Percentiles rank a stretch among this genome's conserved stretches.
Conservation (phyloP, 2,113 vertebrate species). For the Pelusios castaneus region DNA sequence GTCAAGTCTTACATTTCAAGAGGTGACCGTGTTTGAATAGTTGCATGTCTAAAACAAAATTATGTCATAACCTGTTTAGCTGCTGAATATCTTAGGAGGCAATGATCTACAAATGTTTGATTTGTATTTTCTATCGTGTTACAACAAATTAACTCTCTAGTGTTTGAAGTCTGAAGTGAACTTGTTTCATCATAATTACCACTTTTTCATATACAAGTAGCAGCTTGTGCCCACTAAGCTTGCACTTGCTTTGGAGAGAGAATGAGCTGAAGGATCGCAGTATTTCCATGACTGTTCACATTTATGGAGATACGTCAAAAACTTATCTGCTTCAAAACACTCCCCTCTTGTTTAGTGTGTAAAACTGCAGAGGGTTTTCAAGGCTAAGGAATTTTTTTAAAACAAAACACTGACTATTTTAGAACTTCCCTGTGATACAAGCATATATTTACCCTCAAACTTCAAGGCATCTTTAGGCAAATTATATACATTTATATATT, state of each 20-base stretch:
- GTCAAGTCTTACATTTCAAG: not conserved
- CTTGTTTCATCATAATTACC: not conserved
- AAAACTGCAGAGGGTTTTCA: not conserved
- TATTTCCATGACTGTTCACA: not conserved
- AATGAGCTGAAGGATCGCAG: not conserved
- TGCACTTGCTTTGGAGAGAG: not conserved
- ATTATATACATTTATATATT: not conserved
- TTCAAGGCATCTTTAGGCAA: not conserved
- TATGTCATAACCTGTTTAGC: not conserved
- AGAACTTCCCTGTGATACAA: not conserved
- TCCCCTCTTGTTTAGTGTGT: not conserved
- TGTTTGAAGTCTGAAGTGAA: slow-evolving; percentile 56
- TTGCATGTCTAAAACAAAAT: not conserved
- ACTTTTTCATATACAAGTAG: slow-evolving; percentile 16
- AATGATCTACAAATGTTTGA: not conserved
- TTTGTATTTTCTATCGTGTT: not conserved
- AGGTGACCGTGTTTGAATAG: not conserved
- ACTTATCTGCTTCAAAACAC: not conserved
- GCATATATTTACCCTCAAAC: not conserved
- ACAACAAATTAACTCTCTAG: slow-evolving; percentile 28
- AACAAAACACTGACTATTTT: not conserved
- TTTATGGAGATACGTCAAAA: not conserved
- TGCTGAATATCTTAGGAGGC: slow-evolving; percentile 4
- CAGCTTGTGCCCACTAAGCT: slow-evolving; percentile 33
- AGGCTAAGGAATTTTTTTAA: not conserved